phyloP scores from a whole-genome alignment of 1,140 invertebrate species.

The Parapsyche elsis region DNA sequence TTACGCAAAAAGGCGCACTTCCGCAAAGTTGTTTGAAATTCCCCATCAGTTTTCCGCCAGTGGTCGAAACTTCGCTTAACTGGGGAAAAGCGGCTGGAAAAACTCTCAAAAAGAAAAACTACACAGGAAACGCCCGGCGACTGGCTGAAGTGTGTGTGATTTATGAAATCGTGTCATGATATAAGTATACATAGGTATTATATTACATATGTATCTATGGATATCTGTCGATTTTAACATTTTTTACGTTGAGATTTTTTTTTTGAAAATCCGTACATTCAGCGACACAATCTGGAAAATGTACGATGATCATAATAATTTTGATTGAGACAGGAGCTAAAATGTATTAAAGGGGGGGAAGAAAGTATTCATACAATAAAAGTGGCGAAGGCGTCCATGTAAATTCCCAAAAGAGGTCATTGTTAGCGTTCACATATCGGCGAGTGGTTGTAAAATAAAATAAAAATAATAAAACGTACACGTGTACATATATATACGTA shows the following conservation, averaged over 20 bases:
- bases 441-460: constrained; percentile 30
- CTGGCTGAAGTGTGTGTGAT: constrained; percentile 19
- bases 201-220: too few species aligned
- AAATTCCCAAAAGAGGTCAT: not conserved
- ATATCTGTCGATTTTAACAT: too few species aligned
- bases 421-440: constrained; percentile 29
- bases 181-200: too few species aligned
- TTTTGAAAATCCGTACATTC: too few species aligned
- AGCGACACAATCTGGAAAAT: too few species aligned
- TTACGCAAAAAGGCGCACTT: not conserved
- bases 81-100: constrained; percentile 15
- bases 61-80: not conserved
- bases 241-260: too few species aligned
- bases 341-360: too few species aligned
- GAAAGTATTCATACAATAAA: too few species aligned
- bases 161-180: constrained; percentile 32
- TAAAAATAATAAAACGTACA: not conserved
- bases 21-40: too few species aligned
- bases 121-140: constrained; percentile 2
- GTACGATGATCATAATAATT: too few species aligned
- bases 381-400: too few species aligned
- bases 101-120: constrained; percentile 17
- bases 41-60: not conserved
- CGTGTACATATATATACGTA: not conserved
- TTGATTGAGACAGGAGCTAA: too few species aligned